Base-by-base conservation (phyloP, 2,113 vertebrate species). In the Catharus minimus region DNA sequence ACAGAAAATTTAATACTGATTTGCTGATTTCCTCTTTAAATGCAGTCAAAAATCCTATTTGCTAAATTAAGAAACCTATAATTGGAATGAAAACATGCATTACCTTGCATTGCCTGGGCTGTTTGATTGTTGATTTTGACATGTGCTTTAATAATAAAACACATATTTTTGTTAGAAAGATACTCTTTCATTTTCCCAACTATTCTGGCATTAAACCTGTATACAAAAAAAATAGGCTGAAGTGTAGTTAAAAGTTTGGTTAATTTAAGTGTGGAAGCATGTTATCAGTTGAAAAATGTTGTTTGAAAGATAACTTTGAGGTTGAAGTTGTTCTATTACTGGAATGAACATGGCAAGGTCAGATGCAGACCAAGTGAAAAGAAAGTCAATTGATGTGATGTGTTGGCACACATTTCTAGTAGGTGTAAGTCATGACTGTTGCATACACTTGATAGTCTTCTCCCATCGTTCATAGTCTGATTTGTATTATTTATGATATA, bases 11-110 rank as follows among this genome's bases (percentile, higher is more conserved):
- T 77, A 74, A 36, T 86, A 76, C 80, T 88, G 72, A 81, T 93
- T 93, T 89, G 27, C 71, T 66, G 62, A 79, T 93, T 95, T 92
- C 74, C 55, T 94, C 36, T 79, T 92, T 36, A 89, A 93, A 82
- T 69, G 62, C n/a, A 79, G 52, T 41, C 10, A 84, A 90, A 94
- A 94, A 39, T 73, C 36, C 38, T 14, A 2, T 68, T 92, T 92
- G 30, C 58, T 69, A 73, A 82, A 62, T 90, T 86, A 49, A 79
- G 50, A 88, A 93, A 85, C 62, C n/a, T 82, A 10, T 68, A 84
- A 62, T 69, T 50, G 77, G 57, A 89, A 82, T 82, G n/a, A 75
- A 92, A 92, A 82, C 21, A 41, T 3, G 6, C 10, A 21, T n/a
- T 68, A 30, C 24, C 8, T 86, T 89, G 68, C 38, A 28, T 67